Percentiles rank a stretch among this genome's conserved stretches.
These are phyloP conservation scores for Schrankia costaestrigalis DNA, from an alignment of 2,888 invertebrate genomes.

Conservation along the genomic window DNA sequence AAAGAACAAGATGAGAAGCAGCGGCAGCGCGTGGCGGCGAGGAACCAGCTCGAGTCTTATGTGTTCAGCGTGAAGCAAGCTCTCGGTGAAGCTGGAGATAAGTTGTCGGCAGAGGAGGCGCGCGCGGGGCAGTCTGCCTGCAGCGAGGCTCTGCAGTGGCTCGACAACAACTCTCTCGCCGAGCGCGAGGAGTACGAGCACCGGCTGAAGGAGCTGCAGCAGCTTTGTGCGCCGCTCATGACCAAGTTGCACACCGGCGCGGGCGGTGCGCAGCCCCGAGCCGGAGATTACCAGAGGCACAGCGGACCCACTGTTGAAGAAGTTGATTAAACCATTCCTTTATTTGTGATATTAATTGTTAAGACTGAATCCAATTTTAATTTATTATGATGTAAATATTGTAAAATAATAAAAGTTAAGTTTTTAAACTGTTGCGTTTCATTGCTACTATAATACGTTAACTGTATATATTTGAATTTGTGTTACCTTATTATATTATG, in stretches of 20 bases:
- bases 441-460: no score
- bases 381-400: no score
- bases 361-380: conserved; percentile 6
- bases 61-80: conserved; percentile 86
- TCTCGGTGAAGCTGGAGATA: conserved; percentile 81
- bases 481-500: no score
- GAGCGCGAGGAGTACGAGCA: conserved; percentile 84
- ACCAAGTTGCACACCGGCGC: conserved; percentile 80
- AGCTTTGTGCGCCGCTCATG: conserved; percentile 80
- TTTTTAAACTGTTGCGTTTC: no score
- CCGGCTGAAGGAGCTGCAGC: conserved; percentile 81
- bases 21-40: conserved; percentile 83
- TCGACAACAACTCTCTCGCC: conserved; percentile 84
- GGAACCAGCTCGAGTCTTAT: conserved; percentile 87
- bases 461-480: no score
- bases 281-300: conserved; percentile 20
- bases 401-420: no score
- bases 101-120: conserved; percentile 84
- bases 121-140: conserved; percentile 67
- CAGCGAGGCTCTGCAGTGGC: conserved; percentile 84
- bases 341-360: conserved; percentile 1
- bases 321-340: conserved; percentile 3
- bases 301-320: conserved; percentile 43
- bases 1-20: conserved; percentile 87
- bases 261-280: conserved; percentile 51